Conservation (phyloP, 2,888 invertebrate genomes). For the Ecdyonurus torrentis region DNA sequence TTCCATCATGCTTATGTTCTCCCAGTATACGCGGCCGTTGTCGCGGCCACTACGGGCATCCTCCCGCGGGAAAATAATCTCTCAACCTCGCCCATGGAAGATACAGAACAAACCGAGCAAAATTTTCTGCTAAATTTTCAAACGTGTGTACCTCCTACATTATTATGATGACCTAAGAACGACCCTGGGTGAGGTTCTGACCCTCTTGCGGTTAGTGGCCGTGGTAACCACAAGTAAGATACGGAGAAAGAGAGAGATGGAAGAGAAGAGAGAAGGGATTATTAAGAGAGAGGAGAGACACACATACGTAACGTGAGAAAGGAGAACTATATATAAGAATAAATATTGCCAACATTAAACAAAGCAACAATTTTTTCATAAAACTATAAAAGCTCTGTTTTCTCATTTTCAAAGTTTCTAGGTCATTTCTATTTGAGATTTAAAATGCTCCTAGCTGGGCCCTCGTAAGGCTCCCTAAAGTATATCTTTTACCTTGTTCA, state of each 20-base stretch:
- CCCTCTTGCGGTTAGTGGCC: conserved; percentile 1
- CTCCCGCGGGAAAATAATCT: background rate
- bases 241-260: background rate
- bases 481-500: no score
- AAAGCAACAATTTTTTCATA: no score
- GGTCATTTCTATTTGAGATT: no score
- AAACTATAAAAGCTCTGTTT: no score
- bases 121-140: background rate
- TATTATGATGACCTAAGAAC: background rate
- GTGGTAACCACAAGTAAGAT: background rate
- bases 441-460: no score
- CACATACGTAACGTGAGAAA: background rate
- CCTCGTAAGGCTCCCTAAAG: no score
- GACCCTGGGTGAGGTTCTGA: conserved; percentile 3
- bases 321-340: background rate
- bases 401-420: no score
- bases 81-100: conserved; percentile 1
- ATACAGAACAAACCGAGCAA: background rate
- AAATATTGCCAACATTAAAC: no score
- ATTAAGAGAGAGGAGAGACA: background rate
- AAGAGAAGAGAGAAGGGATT: background rate
- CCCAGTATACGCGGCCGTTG: conserved; percentile 1
- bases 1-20: background rate
- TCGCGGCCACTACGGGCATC: conserved; percentile 1
- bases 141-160: background rate